These are phyloP conservation scores for Cyrtonyx montezumae DNA, from an alignment of 2,113 vertebrate species.

Conservation along the genomic window DNA sequence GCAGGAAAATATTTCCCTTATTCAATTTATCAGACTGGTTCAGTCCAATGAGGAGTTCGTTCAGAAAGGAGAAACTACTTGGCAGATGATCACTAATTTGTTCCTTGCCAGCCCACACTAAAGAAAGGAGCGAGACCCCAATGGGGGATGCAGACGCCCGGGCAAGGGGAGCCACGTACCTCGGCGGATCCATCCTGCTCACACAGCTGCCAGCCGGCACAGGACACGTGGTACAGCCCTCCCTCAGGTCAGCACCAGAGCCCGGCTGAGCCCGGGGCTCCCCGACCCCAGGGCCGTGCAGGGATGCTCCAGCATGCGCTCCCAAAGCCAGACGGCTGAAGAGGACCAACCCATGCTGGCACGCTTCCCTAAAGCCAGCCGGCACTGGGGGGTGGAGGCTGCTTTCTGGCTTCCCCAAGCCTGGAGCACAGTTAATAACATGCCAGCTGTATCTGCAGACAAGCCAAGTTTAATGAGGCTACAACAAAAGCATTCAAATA, in stretches of 20 bases:
- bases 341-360: conserved; percentile 71
- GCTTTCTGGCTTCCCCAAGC: conserved; percentile 73
- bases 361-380: conserved; percentile 67
- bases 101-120: not conserved
- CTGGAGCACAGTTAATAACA: conserved; percentile 73
- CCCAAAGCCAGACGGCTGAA: conserved; percentile 59
- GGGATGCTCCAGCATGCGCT: conserved; percentile 34
- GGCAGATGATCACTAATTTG: not conserved
- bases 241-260: fast-evolving
- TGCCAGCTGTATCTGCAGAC: conserved; percentile 77
- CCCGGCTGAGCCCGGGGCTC: not conserved
- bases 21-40: conserved; percentile 24
- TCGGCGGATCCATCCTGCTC: not conserved
- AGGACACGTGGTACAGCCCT: fast-evolving
- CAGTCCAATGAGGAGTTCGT: not conserved
- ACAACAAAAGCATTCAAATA: conserved; percentile 74
- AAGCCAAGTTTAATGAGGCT: conserved; percentile 79
- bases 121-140: not conserved
- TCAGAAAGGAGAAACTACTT: conserved; percentile 16
- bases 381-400: conserved; percentile 69
- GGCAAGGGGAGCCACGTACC: not conserved
- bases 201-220: fast-evolving
- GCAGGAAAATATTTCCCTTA: conserved; percentile 41
- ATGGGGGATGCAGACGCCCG: fast-evolving
- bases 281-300: not conserved